Conservation (phyloP, 2,113 vertebrate species). For the Seriola quinqueradiata region DNA sequence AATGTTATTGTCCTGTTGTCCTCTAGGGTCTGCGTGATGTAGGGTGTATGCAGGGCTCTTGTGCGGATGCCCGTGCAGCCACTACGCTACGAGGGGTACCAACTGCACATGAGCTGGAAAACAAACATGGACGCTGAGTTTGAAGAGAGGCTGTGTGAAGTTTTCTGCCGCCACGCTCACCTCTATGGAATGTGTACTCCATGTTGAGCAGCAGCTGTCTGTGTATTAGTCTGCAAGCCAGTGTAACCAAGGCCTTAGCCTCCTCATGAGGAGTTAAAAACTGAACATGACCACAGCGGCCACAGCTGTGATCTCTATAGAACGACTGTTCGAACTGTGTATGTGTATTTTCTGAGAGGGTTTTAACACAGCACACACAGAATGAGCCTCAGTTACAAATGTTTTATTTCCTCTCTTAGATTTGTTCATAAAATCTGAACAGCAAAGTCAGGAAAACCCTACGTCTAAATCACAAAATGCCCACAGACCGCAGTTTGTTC, state of each 20-base stretch:
- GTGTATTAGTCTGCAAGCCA: no score
- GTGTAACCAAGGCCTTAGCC: neutral
- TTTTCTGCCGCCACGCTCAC: no score
- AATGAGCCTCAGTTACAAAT: neutral
- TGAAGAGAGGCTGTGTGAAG: no score
- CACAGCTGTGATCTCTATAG: neutral
- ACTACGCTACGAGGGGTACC: no score
- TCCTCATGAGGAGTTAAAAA: neutral
- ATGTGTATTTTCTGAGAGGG: neutral
- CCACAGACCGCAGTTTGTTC: neutral
- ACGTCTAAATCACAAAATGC: neutral
- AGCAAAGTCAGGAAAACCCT: neutral
- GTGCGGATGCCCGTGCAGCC: no score
- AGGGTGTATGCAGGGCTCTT: no score
- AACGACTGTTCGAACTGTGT: neutral
- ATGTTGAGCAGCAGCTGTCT: no score
- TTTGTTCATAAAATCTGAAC: neutral
- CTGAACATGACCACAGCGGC: slow-evolving; percentile 4
- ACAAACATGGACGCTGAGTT: no score
- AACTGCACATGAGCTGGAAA: no score
- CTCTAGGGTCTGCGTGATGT: no score
- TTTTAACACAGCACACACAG: neutral
- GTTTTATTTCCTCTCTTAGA: neutral
- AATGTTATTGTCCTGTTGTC: no score
- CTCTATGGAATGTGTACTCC: no score